Evolutionary conservation across 2,888 invertebrate genomes (phyloP), one percentile per base, ranked within the genome.

Genomic region (Lissocephala sabroskyi): DNA sequence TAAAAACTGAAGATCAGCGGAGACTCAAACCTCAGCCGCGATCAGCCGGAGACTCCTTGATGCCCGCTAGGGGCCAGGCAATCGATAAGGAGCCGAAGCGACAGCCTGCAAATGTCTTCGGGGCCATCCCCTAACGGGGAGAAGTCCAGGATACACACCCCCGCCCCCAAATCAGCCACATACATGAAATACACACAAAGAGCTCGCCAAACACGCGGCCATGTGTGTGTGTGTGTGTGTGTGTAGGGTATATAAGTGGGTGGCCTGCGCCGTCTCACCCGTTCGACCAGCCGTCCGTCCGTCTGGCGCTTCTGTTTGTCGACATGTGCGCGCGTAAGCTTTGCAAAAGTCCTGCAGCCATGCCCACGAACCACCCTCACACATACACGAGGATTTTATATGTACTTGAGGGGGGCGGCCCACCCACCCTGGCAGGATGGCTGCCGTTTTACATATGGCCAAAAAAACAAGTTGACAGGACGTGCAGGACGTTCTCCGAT

Each of bases 371-470:
- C 13, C 16, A 42, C 23, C 13, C 23, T n/a, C 5, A 6, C 33
- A 35, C 35, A 17, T 35, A 17, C 39, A 52, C 35, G 33, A 32
- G 37, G 16, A 32, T 19, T 35, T 9, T 33, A 9, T 16, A 33
- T 33, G 35, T 13, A 9, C 10, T 6, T 30, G 10, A 6, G 11
- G 4, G 28, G 32, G 19, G n/a, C 16, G 23, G 7, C 36, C 26
- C 52, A 59, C 62, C 62, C 70, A 77, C 70, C 78, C 70, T 74
- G 66, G 60, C 64, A 40, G n/a, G n/a, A n/a, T n/a, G n/a, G 18
- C 42, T 11, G 26, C 28, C 39, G 49, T 55, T 52, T 62, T 73
- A 73, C 68, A 77, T 74, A 71, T 77, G 78, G 56, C 67, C 75
- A 64, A 71, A 68, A n/a, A n/a, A n/a, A n/a, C n/a, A n/a, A 64